These are phyloP conservation scores for Eilema depressum DNA, from an alignment of 2,888 invertebrate genomes.

Conservation along the genomic window DNA sequence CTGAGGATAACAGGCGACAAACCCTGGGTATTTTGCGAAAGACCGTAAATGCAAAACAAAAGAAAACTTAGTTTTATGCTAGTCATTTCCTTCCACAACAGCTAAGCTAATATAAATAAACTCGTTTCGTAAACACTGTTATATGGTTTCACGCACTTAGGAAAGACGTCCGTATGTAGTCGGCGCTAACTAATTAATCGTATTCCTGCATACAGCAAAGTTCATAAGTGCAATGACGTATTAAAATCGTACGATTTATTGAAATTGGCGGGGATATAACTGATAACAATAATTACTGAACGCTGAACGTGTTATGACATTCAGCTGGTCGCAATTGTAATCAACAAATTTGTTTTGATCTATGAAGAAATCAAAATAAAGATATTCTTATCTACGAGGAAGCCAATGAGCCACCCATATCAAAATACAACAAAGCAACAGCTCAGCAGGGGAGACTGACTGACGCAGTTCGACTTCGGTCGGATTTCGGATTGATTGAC, in stretches of 20 bases:
- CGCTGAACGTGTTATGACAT: conserved; percentile 36
- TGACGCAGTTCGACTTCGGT: no score
- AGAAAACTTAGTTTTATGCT: conserved; percentile 62
- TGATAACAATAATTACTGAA: conserved; percentile 53
- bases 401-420: background rate
- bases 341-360: conserved; percentile 48
- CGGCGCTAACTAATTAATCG: conserved; percentile 28
- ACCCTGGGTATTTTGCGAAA: conserved; percentile 72
- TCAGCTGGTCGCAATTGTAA: conserved; percentile 50
- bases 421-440: background rate
- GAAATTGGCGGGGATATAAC: conserved; percentile 52
- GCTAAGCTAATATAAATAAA: conserved; percentile 17
- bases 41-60: conserved; percentile 64
- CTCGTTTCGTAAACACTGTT: conserved; percentile 24
- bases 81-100: conserved; percentile 64
- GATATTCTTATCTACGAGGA: conserved; percentile 1
- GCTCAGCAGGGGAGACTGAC: no score
- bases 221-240: conserved; percentile 52
- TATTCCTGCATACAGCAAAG: conserved; percentile 23
- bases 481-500: no score
- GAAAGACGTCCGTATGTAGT: conserved; percentile 28
- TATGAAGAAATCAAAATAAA: background rate
- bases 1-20: conserved; percentile 81
- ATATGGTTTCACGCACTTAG: conserved; percentile 26
- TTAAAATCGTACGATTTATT: conserved; percentile 55